Evolutionary conservation across 92 coral and sea anemone species (phyloP).

Genomic region (Umimayanthus chanpuru): DNA sequence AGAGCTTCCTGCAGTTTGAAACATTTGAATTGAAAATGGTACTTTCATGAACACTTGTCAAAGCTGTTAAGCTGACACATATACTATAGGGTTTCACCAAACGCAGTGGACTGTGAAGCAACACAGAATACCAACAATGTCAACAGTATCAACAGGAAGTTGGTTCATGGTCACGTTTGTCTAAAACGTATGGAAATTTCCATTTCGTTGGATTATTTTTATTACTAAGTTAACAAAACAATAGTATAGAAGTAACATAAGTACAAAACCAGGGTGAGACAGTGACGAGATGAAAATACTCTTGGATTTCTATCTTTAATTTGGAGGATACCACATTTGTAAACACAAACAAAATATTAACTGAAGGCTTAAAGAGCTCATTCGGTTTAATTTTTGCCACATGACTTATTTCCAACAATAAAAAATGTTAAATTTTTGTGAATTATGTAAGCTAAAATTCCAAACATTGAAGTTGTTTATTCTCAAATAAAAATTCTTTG

Average conservation of each 20-base stretch:
- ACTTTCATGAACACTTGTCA: background rate
- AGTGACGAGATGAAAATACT: too few relatives aligned
- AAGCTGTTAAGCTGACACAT: background rate
- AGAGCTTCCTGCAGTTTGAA: background rate
- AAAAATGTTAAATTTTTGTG: background rate
- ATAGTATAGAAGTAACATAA: too few relatives aligned
- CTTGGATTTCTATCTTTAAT: too few relatives aligned
- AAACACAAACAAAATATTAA: background rate
- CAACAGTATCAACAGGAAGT: slow-evolving; percentile 9
- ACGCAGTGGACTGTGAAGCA: too few relatives aligned
- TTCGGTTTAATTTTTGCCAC: background rate
- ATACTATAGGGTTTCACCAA: too few relatives aligned
- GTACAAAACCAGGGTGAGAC: too few relatives aligned
- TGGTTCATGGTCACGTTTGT: slow-evolving; percentile 16
- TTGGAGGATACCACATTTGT: too few relatives aligned
- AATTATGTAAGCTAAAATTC: too few relatives aligned
- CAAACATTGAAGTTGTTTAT: background rate
- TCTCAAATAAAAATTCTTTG: background rate
- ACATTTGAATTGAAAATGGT: background rate
- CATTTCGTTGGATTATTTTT: background rate
- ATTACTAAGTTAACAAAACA: background rate
- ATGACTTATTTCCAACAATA: background rate
- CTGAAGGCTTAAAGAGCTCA: too few relatives aligned
- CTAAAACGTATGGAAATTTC: background rate
- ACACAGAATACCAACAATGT: too few relatives aligned